Conservation (phyloP, 2,888 invertebrate species). For the Nasonovia ribisnigri region DNA sequence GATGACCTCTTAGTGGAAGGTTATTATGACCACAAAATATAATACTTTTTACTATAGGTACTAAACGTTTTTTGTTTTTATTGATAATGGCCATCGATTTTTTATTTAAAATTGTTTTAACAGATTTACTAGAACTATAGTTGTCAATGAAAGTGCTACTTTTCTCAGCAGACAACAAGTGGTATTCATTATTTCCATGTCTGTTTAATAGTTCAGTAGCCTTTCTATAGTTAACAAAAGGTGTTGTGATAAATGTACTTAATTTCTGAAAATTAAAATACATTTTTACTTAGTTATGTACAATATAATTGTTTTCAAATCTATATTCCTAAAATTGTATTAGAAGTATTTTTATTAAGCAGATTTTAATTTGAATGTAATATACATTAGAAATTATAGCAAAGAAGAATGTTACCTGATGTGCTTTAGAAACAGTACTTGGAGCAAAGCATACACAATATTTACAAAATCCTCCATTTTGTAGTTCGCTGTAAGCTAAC, state of each 20-base stretch:
- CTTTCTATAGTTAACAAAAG: slow-evolving; percentile 12
- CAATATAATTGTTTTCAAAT: slow-evolving; percentile 12
- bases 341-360: neutral
- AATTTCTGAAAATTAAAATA: slow-evolving; percentile 12
- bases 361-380: neutral
- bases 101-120: neutral
- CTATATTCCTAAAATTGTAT: neutral
- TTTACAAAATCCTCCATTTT: slow-evolving; percentile 7
- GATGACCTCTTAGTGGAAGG: no score
- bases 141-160: slow-evolving; percentile 1
- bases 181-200: slow-evolving; percentile 12
- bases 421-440: slow-evolving; percentile 12
- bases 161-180: slow-evolving; percentile 2
- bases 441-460: slow-evolving; percentile 2
- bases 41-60: no score
- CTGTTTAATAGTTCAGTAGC: neutral
- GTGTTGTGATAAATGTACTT: slow-evolving; percentile 1
- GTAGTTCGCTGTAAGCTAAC: neutral
- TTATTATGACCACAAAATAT: no score
- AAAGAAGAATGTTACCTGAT: neutral
- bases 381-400: neutral
- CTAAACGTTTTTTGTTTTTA: no score
- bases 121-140: slow-evolving; percentile 4
- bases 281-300: neutral
- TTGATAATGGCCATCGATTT: no score